These are phyloP conservation scores for Eudyptes chrysolophus DNA, from an alignment of 2,113 vertebrate species.

Conservation along the genomic window DNA sequence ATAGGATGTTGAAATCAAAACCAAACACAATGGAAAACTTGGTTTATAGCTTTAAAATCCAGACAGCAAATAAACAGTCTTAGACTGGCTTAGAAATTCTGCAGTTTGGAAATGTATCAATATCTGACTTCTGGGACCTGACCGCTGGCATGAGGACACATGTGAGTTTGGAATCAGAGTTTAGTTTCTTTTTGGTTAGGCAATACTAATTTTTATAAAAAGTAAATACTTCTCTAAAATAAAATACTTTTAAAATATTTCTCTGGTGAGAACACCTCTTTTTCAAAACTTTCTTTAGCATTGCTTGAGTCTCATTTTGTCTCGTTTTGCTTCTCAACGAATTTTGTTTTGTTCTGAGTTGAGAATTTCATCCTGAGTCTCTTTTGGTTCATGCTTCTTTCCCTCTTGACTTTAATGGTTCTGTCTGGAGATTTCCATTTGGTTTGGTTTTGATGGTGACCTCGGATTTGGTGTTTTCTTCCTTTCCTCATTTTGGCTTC, in stretches of 20 bases:
- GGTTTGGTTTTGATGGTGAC: background rate
- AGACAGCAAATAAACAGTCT: background rate
- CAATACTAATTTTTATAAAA: background rate
- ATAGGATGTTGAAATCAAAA: slow-evolving; percentile 36
- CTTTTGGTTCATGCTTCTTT: background rate
- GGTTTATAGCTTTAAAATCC: background rate
- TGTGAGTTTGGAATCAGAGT: background rate
- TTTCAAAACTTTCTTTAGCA: background rate
- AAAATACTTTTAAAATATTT: background rate
- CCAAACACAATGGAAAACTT: slow-evolving; percentile 21
- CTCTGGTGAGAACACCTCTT: background rate
- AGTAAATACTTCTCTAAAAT: background rate
- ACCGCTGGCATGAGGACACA: background rate
- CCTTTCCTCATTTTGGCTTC: background rate
- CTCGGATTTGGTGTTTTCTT: background rate
- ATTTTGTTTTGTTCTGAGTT: background rate
- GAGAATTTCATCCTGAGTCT: background rate
- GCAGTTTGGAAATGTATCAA: background rate
- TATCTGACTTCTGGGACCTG: background rate
- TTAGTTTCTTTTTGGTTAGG: background rate
- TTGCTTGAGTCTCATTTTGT: background rate
- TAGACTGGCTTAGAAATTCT: background rate
- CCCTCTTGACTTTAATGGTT: background rate
- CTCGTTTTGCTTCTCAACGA: background rate
- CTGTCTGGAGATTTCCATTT: background rate